Conservation (phyloP, 2,113 vertebrate genomes). For the Oreochromis tanganicae region DNA sequence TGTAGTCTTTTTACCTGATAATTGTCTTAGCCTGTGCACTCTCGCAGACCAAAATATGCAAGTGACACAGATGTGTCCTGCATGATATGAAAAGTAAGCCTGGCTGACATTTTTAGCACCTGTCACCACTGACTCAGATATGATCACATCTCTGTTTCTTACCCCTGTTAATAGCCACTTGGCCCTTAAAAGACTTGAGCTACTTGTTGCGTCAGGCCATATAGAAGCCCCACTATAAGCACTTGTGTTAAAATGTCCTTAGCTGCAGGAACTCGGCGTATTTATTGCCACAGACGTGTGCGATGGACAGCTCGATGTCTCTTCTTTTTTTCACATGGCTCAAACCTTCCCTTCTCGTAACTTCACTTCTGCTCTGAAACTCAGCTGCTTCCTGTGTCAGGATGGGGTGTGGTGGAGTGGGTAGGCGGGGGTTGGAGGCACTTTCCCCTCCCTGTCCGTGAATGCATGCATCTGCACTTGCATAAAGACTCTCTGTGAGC, state of each 20-base stretch:
- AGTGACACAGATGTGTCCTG: neutral
- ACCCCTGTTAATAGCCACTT: neutral
- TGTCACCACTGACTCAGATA: neutral
- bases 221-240: neutral
- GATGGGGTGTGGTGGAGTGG: neutral
- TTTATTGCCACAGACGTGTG: neutral
- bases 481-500: neutral
- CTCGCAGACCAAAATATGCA: neutral
- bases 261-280: rapidly evolving
- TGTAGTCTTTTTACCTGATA: neutral
- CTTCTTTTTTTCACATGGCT: neutral
- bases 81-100: neutral
- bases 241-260: neutral
- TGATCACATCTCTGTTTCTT: neutral
- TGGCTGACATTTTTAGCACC: neutral
- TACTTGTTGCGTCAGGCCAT: neutral
- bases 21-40: neutral
- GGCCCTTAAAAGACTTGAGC: neutral
- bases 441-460: rapidly evolving
- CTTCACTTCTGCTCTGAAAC: constrained; percentile 64
- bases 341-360: neutral
- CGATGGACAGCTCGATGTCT: neutral
- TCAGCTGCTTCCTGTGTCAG: constrained; percentile 54
- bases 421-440: neutral
- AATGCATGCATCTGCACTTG: neutral